Evolutionary conservation across 2,888 invertebrate species (phyloP), one percentile per base, ranked within the genome.

Genomic region (Leucania comma): DNA sequence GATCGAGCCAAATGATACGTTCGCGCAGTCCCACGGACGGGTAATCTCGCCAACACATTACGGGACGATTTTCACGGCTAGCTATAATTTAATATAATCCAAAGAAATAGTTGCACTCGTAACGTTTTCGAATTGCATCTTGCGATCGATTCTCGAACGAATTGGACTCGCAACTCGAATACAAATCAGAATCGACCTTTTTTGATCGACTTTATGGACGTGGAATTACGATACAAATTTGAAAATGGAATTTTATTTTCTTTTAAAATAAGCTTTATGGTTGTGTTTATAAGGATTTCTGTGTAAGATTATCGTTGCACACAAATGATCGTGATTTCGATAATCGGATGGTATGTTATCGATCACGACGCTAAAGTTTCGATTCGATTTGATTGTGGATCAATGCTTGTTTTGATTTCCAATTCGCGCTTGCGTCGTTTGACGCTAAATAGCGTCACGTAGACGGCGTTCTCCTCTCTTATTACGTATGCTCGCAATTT

Each of bases 31-130:
- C 93, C 95, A 95, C 95, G 95, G 90, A 88, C 91, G 89, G 85
- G 90, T 90, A 92, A 94, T 94, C 93, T 91, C 87, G 85, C 90
- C 94, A 92, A 95, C 96, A 95, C 95, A 95, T 95, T 95, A 95
- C 94, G 88, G 84, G 93, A 93, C 93, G 92, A 95, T 95, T 95
- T 95, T 95, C 96, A 96, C 96, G 94, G 95, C 95, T 95, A 88
- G 92, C 94, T 93, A 93, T 95, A 95, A 95, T 96, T 95, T 95
- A 96, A 95, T 95, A 95, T 96, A 95, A 95, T 95, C 94, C 94
- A 95, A 96, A 95, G 95, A 93, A 95, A 95, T 95, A 94, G 94
- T 90, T 93, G 92, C 92, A 92, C 89, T 93, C 90, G 90, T 86
- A 90, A 84, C 82, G 81, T 88, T 88, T 87, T 86, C 78, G 68